Evolutionary conservation across 2,888 invertebrate species (phyloP).

Genomic region (Eremobia ochroleuca): DNA sequence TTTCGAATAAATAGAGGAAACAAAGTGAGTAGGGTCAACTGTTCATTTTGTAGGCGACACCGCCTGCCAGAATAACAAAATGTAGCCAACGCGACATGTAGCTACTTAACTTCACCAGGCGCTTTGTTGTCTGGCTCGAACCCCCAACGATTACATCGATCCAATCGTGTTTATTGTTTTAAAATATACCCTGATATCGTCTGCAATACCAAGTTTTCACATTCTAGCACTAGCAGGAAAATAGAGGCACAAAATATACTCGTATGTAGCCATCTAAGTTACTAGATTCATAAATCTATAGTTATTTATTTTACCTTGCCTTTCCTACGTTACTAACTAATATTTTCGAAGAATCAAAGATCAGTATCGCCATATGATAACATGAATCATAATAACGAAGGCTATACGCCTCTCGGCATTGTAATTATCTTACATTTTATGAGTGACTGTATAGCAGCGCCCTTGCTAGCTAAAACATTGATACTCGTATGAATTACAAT

Average conservation of each 20-base stretch:
- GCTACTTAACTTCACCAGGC: conserved; percentile 56
- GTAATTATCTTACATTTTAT: conserved; percentile 16
- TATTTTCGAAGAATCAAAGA: not conserved
- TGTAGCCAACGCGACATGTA: conserved; percentile 29
- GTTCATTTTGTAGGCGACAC: conserved; percentile 25
- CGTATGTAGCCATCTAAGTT: not conserved
- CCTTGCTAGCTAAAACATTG: conserved; percentile 1
- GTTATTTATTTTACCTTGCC: not conserved
- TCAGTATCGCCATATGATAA: not conserved
- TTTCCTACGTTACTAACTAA: not conserved
- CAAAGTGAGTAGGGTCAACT: conserved; percentile 8
- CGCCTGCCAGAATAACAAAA: conserved; percentile 57
- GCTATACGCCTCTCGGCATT: conserved; percentile 5
- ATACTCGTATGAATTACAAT: conserved; percentile 13
- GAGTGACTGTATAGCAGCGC: conserved; percentile 9
- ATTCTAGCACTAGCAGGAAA: not conserved
- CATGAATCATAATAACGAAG: conserved; percentile 15
- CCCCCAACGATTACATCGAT: conserved; percentile 22
- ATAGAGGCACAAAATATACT: not conserved
- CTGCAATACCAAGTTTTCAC: conserved; percentile 15
- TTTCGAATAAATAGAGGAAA: conserved; percentile 5
- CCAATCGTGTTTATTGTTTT: conserved; percentile 16
- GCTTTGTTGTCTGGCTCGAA: conserved; percentile 66
- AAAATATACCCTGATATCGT: conserved; percentile 28
- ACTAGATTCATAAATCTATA: not conserved